These are phyloP conservation scores for Tethya wilhelma DNA, from an alignment of 37 sponge, comb jelly and placozoan species.

Conservation along the genomic window DNA sequence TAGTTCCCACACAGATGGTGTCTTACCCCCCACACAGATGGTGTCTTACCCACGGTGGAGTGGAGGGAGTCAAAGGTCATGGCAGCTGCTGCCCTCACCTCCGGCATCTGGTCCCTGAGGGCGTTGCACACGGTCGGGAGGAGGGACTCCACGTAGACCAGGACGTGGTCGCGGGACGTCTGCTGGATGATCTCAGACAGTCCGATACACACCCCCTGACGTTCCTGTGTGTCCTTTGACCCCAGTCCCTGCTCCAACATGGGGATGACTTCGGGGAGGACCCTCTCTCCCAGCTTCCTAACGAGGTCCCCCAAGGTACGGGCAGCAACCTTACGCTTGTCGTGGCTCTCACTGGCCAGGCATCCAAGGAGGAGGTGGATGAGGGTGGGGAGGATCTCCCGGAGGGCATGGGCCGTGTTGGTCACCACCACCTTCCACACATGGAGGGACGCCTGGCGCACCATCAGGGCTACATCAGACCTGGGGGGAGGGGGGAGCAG, in stretches of 20 bases:
- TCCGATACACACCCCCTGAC: slow-evolving; percentile 98
- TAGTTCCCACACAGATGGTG: too few relatives aligned
- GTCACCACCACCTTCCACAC: slow-evolving; percentile 99
- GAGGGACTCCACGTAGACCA: slow-evolving; percentile 77
- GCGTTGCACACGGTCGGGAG: slow-evolving; percentile 81
- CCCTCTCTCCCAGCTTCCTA: slow-evolving; percentile 93
- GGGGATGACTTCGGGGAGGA: slow-evolving; percentile 96
- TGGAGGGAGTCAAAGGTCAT: slow-evolving; percentile 91
- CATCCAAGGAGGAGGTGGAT: slow-evolving; percentile 80
- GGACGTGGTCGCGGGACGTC: slow-evolving; percentile 82
- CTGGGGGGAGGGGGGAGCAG: slow-evolving; percentile 29
- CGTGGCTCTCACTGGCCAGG: slow-evolving; percentile 80
- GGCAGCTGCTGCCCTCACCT: slow-evolving; percentile 94
- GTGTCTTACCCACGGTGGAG: slow-evolving; percentile 78
- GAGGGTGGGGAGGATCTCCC: slow-evolving; percentile 95
- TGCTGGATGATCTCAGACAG: slow-evolving; percentile 93
- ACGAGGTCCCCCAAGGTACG: slow-evolving; percentile 95
- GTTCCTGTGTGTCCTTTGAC: slow-evolving; percentile 53
- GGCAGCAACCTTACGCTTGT: slow-evolving; percentile 92
- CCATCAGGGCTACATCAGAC: slow-evolving; percentile 94
- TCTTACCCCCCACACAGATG: too few relatives aligned
- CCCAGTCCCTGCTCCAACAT: slow-evolving; percentile 86
- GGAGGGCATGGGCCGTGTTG: slow-evolving; percentile 90
- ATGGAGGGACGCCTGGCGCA: slow-evolving; percentile 95
- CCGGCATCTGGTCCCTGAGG: slow-evolving; percentile 77